phyloP scores from a whole-genome alignment of 2,113 vertebrate genomes.

The Tylochromis polylepis region DNA sequence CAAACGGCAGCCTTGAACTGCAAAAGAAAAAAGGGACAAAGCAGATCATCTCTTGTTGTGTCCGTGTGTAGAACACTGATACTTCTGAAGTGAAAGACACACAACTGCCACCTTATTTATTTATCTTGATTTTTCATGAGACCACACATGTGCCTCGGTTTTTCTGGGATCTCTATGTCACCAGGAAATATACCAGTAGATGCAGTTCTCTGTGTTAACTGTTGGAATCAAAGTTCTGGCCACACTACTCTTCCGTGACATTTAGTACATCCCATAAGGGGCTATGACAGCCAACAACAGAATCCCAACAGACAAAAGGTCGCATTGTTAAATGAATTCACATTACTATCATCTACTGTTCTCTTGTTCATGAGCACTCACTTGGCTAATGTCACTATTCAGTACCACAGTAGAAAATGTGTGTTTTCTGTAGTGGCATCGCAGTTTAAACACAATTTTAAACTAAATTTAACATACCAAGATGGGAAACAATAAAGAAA shows the following conservation, averaged over 20 bases:
- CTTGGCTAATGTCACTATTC: not conserved
- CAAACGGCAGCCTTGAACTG: not conserved
- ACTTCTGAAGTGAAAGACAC: conserved; percentile 17
- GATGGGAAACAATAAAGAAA: not conserved
- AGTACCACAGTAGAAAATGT: not conserved
- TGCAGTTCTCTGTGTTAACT: not conserved
- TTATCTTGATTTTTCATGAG: not conserved
- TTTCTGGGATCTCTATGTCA: not conserved
- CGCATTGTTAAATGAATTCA: not conserved
- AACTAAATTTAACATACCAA: not conserved
- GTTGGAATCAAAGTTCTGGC: not conserved
- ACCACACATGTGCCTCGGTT: not conserved
- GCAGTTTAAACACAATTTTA: not conserved
- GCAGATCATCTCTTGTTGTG: conserved; percentile 8
- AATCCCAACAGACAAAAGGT: not conserved
- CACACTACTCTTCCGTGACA: not conserved
- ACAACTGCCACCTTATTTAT: not conserved
- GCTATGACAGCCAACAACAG: not conserved
- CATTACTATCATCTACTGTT: not conserved
- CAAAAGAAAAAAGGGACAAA: conserved; percentile 32
- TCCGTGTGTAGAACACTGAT: conserved; percentile 25
- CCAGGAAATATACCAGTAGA: not conserved
- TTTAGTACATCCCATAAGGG: not conserved
- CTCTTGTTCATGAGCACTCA: not conserved
- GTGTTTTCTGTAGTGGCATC: not conserved